A percentile compares a stretch with the other conserved stretches of the same genome.
These are phyloP conservation scores for Grus americana DNA, from an alignment of 2,113 vertebrate genomes.

Conservation along the genomic window DNA sequence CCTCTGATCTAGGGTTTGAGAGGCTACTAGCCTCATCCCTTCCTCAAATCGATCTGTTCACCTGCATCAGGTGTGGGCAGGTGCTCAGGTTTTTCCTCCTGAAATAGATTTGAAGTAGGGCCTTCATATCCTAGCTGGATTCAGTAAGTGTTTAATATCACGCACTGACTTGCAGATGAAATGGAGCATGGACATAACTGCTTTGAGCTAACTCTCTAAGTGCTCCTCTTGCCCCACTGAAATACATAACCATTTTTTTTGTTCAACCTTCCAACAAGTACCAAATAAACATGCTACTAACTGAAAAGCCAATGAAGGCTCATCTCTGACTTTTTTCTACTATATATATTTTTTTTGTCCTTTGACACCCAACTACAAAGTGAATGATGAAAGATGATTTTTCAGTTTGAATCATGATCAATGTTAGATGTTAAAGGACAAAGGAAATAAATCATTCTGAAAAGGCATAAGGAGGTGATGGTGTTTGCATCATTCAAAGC, in stretches of 20 bases:
- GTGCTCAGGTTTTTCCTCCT: not conserved
- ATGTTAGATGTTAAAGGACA: constrained; percentile 38
- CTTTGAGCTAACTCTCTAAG: not conserved
- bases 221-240: not conserved
- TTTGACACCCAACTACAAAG: constrained; percentile 25
- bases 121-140: not conserved
- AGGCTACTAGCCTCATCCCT: not conserved
- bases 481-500: constrained; percentile 28
- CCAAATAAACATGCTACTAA: not conserved
- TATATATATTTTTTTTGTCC: constrained; percentile 32
- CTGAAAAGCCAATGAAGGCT: not conserved
- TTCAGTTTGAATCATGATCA: constrained; percentile 52
- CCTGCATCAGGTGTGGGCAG: not conserved
- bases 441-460: constrained; percentile 57
- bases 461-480: constrained; percentile 1
- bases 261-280: not conserved
- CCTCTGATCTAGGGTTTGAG: not conserved
- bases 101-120: not conserved
- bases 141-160: not conserved
- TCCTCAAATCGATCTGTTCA: not conserved
- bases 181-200: not conserved
- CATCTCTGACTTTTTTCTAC: not conserved
- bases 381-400: constrained; percentile 49
- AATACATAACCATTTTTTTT: not conserved
- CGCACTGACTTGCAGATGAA: not conserved